Evolutionary conservation across 2,888 invertebrate genomes (phyloP).

Genomic region (Nephrotoma guestfalica): DNA sequence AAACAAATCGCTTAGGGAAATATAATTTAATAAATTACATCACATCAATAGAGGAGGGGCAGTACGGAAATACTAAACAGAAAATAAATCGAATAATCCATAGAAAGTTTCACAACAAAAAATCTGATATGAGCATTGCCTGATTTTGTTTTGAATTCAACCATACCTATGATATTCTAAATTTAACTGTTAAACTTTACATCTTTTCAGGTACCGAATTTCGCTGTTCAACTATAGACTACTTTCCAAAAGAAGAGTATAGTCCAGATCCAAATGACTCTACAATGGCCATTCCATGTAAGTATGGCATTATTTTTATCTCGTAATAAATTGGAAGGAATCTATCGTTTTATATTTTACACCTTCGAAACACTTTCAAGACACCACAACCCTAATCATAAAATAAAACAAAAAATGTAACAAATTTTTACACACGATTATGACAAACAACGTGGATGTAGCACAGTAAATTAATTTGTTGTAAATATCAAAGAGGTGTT

Average conservation of each 20-base stretch:
- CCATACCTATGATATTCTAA: too few species aligned
- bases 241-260: slow-evolving; percentile 75
- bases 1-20: neutral
- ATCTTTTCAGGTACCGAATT: slow-evolving; percentile 20
- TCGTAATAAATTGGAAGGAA: neutral
- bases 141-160: too few species aligned
- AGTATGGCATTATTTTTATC: slow-evolving; percentile 32
- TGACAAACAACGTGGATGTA: neutral
- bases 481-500: neutral
- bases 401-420: neutral
- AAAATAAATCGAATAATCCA: too few species aligned
- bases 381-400: too few species aligned
- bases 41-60: neutral
- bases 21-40: neutral
- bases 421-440: neutral
- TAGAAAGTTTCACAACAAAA: too few species aligned
- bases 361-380: neutral
- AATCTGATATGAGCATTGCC: too few species aligned
- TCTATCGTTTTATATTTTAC: neutral
- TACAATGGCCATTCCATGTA: slow-evolving; percentile 87
- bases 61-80: neutral
- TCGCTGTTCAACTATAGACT: slow-evolving; percentile 68
- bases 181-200: too few species aligned
- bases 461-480: neutral
- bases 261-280: slow-evolving; percentile 79